phyloP scores from a whole-genome alignment of 2,888 invertebrate genomes.

The Troglohyphantes excavatus region DNA sequence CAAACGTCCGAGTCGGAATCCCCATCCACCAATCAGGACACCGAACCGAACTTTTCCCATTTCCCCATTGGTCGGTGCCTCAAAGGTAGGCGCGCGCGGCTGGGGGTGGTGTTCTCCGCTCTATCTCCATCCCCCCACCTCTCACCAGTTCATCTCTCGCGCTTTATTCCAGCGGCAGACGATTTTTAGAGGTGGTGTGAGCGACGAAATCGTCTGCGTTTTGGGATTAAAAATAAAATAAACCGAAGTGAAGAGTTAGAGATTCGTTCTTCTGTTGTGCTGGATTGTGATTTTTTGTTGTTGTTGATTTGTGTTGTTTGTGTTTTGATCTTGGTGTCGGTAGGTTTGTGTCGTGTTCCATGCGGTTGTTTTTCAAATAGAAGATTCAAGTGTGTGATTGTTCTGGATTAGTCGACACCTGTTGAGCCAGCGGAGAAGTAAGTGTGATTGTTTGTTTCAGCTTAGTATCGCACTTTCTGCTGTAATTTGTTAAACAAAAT shows the following conservation, averaged over 20 bases:
- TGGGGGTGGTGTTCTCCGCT: constrained; percentile 17
- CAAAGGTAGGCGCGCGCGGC: constrained; percentile 68
- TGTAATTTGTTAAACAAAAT: too few species aligned
- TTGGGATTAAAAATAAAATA: background rate
- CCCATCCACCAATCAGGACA: constrained; percentile 37
- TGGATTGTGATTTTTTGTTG: background rate
- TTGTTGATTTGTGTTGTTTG: constrained; percentile 27
- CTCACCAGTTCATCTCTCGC: constrained; percentile 28
- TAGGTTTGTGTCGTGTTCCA: constrained; percentile 43
- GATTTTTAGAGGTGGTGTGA: background rate
- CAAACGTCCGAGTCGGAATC: constrained; percentile 17
- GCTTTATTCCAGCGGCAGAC: constrained; percentile 57
- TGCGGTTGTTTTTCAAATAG: background rate
- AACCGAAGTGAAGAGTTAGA: background rate
- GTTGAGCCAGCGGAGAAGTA: constrained; percentile 61
- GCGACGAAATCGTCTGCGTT: constrained; percentile 31
- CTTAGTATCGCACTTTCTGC: too few species aligned
- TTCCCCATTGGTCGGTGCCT: constrained; percentile 34
- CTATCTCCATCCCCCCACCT: constrained; percentile 19
- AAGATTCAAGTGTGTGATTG: constrained; percentile 2
- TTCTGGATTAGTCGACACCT: constrained; percentile 59
- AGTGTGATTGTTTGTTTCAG: constrained; percentile 25
- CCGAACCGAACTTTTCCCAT: constrained; percentile 53
- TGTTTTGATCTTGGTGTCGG: constrained; percentile 6
- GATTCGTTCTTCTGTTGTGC: background rate